Conservation (phyloP, 2,888 invertebrate species). For the Adelphocoris suturalis region DNA sequence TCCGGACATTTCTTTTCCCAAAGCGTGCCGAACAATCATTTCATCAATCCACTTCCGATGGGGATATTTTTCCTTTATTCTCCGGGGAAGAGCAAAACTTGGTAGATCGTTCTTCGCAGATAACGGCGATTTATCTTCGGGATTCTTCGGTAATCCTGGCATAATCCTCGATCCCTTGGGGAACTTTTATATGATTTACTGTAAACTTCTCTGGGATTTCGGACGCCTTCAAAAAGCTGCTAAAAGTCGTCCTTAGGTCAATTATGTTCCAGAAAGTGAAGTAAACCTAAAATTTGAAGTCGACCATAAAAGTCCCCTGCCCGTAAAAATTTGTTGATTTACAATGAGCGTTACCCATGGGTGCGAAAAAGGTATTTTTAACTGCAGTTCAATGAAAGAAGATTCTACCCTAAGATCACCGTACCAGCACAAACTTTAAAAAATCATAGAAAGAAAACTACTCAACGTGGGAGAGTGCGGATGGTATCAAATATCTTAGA, state of each 20-base stretch:
- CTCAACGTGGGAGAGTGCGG: too few species aligned
- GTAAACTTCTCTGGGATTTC: not conserved
- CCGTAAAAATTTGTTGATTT: not conserved
- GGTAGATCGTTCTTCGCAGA: not conserved
- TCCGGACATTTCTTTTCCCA: not conserved
- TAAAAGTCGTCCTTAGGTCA: not conserved
- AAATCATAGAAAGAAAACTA: too few species aligned
- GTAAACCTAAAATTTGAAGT: not conserved
- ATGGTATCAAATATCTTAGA: too few species aligned
- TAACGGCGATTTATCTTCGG: not conserved
- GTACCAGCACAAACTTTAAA: too few species aligned
- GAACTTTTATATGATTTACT: not conserved
- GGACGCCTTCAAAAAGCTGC: not conserved
- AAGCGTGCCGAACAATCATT: slow-evolving; percentile 19
- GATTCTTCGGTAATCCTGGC: not conserved
- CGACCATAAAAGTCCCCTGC: not conserved
- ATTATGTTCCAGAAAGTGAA: not conserved
- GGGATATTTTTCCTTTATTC: not conserved
- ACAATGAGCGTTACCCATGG: too few species aligned
- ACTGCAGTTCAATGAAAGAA: too few species aligned
- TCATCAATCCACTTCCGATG: not conserved
- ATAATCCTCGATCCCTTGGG: not conserved
- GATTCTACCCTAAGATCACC: too few species aligned
- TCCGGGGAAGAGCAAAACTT: not conserved
- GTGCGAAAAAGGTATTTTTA: too few species aligned